Evolutionary conservation across 2,113 vertebrate genomes (phyloP).

Genomic region (Seriola dumerili): DNA sequence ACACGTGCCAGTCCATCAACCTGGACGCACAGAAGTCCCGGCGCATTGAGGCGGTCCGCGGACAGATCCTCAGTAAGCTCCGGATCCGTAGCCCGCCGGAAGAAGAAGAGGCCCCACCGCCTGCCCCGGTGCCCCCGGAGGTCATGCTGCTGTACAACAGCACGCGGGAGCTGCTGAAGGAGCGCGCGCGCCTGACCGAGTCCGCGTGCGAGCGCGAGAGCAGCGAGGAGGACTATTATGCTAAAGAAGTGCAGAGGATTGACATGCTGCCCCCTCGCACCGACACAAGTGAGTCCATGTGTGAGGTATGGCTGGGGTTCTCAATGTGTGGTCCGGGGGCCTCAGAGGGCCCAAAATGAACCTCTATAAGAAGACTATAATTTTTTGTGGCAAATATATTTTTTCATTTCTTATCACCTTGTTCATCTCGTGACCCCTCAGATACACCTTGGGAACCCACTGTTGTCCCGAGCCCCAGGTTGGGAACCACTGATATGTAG

Average conservation of each 20-base stretch:
- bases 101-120: constrained; percentile 70
- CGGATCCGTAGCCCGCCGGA: constrained; percentile 95
- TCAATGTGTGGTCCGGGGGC: constrained; percentile 5
- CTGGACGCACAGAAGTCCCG: constrained; percentile 98
- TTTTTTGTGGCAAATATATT: no score
- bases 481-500: neutral
- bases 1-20: constrained; percentile 97
- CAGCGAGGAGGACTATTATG: constrained; percentile 98
- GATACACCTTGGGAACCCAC: neutral
- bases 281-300: constrained; percentile 82
- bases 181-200: constrained; percentile 86
- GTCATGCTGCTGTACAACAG: constrained; percentile 99
- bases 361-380: no score
- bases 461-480: neutral
- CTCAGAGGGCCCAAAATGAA: no score
- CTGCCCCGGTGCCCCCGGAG: constrained; percentile 91
- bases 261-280: constrained; percentile 89
- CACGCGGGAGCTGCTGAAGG: constrained; percentile 96
- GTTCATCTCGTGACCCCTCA: neutral
- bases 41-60: constrained; percentile 98
- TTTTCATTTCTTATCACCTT: no score
- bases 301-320: neutral
- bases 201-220: constrained; percentile 94
- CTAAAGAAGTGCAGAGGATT: constrained; percentile 98
- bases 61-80: constrained; percentile 98